Conservation (phyloP, 1,140 invertebrate genomes). For the Contarinia nasturtii region DNA sequence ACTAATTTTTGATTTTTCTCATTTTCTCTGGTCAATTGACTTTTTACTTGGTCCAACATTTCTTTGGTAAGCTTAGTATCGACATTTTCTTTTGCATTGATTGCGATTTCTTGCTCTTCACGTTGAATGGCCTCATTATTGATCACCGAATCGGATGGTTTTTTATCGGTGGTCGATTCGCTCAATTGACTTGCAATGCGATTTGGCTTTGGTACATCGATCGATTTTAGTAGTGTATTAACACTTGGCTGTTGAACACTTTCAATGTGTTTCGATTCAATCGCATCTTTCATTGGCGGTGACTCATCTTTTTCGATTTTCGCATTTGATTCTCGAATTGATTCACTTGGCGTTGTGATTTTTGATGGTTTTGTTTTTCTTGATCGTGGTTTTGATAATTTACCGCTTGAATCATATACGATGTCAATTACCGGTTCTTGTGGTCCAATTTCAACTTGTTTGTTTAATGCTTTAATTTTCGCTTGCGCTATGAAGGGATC, state of each 20-base stretch:
- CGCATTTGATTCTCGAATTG: too few relatives aligned
- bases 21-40: constrained; percentile 18
- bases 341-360: too few relatives aligned
- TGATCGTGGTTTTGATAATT: neutral
- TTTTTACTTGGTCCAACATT: neutral
- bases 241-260: neutral
- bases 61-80: constrained; percentile 14
- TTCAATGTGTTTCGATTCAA: neutral
- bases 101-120: constrained; percentile 30
- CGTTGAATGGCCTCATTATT: constrained; percentile 27
- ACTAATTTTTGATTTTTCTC: constrained; percentile 12
- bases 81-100: constrained; percentile 22
- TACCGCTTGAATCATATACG: neutral
- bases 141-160: constrained; percentile 9
- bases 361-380: too few relatives aligned
- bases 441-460: neutral
- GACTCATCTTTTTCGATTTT: neutral
- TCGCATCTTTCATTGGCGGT: neutral
- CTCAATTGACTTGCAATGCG: constrained; percentile 5
- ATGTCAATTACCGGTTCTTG: too few relatives aligned
- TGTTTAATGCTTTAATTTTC: constrained; percentile 7
- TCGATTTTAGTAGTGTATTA: neutral
- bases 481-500: constrained; percentile 11
- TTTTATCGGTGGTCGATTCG: constrained; percentile 6
- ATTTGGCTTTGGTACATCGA: constrained; percentile 5